A percentile compares a stretch with the other conserved stretches of the same genome.
phyloP scores from a whole-genome alignment of 2,888 invertebrate species.

The Netelia fuscicornis region DNA sequence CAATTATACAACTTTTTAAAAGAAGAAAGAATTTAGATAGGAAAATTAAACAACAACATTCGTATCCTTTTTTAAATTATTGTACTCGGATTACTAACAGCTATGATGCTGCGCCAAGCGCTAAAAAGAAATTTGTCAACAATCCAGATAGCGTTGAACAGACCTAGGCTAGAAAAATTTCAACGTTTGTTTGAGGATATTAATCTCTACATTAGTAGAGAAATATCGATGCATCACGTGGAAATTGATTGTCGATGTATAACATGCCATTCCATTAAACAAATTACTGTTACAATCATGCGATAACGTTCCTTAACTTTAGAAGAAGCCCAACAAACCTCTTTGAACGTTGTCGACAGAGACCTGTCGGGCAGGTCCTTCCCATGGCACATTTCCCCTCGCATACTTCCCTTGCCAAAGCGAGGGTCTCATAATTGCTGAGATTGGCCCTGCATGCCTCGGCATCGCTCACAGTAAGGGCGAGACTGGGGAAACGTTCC shows the following conservation, averaged over 20 bases:
- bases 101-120: too few species aligned
- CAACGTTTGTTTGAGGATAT: too few species aligned
- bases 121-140: too few species aligned
- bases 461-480: slow-evolving; percentile 90
- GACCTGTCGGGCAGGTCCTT: slow-evolving; percentile 94
- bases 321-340: slow-evolving; percentile 77
- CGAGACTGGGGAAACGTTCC: slow-evolving; percentile 93
- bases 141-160: too few species aligned
- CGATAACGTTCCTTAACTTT: slow-evolving; percentile 3
- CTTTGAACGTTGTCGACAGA: slow-evolving; percentile 86
- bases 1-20: too few species aligned
- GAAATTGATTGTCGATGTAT: not conserved
- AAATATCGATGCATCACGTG: not conserved
- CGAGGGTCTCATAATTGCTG: slow-evolving; percentile 93
- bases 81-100: too few species aligned
- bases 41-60: too few species aligned
- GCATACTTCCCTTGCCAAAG: slow-evolving; percentile 92
- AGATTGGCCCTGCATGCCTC: slow-evolving; percentile 92
- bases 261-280: not conserved
- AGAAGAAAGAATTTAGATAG: too few species aligned
- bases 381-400: slow-evolving; percentile 95
- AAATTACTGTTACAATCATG: slow-evolving; percentile 10
- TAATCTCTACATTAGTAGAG: not conserved
- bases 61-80: too few species aligned
- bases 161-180: too few species aligned